Base-by-base conservation (phyloP, 1,140 invertebrate genomes). In the Megalopta genalis region DNA sequence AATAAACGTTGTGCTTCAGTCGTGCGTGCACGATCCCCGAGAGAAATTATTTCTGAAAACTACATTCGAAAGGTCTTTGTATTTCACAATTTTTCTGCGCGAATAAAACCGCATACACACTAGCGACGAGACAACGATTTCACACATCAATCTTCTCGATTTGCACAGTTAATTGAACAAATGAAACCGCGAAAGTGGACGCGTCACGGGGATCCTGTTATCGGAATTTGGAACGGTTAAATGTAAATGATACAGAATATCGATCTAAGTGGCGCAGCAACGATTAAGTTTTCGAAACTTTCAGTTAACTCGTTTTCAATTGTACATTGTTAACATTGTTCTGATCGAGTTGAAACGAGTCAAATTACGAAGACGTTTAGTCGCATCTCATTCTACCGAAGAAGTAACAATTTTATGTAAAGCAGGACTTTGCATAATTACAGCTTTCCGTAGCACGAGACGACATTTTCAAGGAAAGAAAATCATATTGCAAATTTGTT, bases 11-110 rank as follows among this genome's bases (percentile, higher is more conserved):
- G 18, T 6, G 3, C 39, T 37, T 7, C n/a, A 2, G 46, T 12
- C n/a, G 23, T 6, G 62, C 32, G 21, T 73, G 12, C 70, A n/a
- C 25, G 18, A 27, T 8, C 39, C 73, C 52, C 64, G 8, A 16
- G 73, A 76, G 75, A 77, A 77, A 77, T 71, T 49, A 70, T 39
- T 52, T 77, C 46, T 49, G 62, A 77, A 71, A 49, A 68, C 67
- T 42, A 46, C 73, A 59, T 66, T 37, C 27, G 52, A 68, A 23
- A 12, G 52, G 6, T 42, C 23, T 76, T 68, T 59, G 49, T 68
- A 10, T 18, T 25, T 27, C 25, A 0, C 64, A 7, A 59, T 25
- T 25, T 21, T 9, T 16, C 16, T 18, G 10, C 7, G 46, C n/a
- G 37, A 57, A 54, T 8, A 42, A 27, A 32, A 75, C 21, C 39